These are phyloP conservation scores for Drosophila asahinai DNA, from an alignment of 1,140 invertebrate genomes.

Conservation along the genomic window DNA sequence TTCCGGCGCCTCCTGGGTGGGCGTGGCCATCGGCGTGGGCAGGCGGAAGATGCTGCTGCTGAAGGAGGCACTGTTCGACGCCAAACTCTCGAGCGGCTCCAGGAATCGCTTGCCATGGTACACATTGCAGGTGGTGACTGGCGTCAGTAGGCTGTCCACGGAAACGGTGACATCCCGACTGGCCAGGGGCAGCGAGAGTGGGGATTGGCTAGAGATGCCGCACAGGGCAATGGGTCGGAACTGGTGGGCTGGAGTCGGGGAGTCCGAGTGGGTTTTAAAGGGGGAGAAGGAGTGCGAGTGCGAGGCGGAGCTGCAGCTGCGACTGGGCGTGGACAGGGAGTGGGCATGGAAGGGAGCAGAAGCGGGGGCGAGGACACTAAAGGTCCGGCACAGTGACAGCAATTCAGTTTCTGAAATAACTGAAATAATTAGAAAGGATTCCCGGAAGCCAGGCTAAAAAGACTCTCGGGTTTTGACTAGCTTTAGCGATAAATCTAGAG, in stretches of 20 bases:
- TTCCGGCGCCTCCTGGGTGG: conserved; percentile 30
- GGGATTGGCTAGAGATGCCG: conserved; percentile 5
- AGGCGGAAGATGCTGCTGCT: conserved; percentile 69
- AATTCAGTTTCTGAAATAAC: conserved; percentile 66
- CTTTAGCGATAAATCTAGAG: conserved; percentile 46
- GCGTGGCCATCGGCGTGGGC: conserved; percentile 65
- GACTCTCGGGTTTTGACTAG: conserved; percentile 22
- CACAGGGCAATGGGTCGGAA: conserved; percentile 65
- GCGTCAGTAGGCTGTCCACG: conserved; percentile 52
- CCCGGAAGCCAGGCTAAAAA: too few species aligned
- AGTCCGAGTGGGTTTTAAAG: neutral
- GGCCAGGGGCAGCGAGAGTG: neutral
- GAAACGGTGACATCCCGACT: conserved; percentile 44
- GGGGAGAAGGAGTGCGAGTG: conserved; percentile 21
- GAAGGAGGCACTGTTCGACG: conserved; percentile 70
- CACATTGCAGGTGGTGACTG: conserved; percentile 52
- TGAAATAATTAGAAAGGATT: neutral
- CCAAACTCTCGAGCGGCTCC: conserved; percentile 59
- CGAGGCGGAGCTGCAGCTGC: conserved; percentile 33
- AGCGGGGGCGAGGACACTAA: conserved; percentile 17
- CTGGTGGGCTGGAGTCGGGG: conserved; percentile 49
- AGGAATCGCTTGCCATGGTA: conserved; percentile 76
- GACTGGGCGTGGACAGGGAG: conserved; percentile 41
- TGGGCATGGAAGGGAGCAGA: conserved; percentile 18
- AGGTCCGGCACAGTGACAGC: conserved; percentile 47